Evolutionary conservation across 2,888 invertebrate genomes (phyloP).

Genomic region (Dyspetes luteomarginatus): DNA sequence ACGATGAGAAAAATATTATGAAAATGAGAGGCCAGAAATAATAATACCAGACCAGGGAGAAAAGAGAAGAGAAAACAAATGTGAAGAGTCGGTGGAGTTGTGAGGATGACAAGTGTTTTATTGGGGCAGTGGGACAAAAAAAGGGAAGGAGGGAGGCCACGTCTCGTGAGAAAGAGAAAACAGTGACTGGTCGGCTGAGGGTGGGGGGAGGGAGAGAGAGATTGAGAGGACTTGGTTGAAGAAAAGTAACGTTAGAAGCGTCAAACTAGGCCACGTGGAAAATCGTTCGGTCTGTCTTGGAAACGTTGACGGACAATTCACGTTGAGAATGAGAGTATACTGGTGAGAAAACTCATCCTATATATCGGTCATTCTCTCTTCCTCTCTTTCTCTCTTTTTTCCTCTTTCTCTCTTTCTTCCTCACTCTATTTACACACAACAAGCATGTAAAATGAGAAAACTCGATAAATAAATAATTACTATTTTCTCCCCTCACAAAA

Average conservation of each 20-base stretch:
- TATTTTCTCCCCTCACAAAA: too few species aligned
- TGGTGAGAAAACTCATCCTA: constrained; percentile 22
- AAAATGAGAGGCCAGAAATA: too few species aligned
- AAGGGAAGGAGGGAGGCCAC: background rate
- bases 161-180: constrained; percentile 12
- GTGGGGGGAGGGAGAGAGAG: constrained; percentile 7
- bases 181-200: too few species aligned
- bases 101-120: constrained; percentile 54
- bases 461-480: too few species aligned
- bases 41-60: too few species aligned
- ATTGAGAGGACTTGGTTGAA: constrained; percentile 20
- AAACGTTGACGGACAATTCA: constrained; percentile 50
- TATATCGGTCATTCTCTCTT: background rate
- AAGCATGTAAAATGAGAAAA: too few species aligned
- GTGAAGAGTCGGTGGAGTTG: background rate
- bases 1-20: too few species aligned
- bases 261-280: constrained; percentile 59
- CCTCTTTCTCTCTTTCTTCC: too few species aligned
- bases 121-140: constrained; percentile 51
- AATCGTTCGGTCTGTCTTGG: constrained; percentile 49
- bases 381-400: background rate
- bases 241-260: background rate
- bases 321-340: constrained; percentile 5
- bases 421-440: too few species aligned
- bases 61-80: constrained; percentile 11